These are phyloP conservation scores for Poecile atricapillus DNA, from an alignment of 2,113 vertebrate genomes.

Conservation along the genomic window DNA sequence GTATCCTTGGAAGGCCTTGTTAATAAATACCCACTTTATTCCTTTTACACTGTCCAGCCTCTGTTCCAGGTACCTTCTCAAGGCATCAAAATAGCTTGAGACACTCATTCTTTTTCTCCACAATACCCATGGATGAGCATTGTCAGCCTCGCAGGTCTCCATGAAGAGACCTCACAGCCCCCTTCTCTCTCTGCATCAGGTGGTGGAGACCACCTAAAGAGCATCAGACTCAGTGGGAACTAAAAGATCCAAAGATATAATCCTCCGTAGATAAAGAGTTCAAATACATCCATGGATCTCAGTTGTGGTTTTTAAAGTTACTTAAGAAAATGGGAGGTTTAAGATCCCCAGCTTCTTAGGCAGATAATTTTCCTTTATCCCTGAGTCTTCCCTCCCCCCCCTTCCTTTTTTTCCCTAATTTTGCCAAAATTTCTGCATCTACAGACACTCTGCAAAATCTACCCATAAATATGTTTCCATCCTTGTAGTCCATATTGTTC, in stretches of 20 bases:
- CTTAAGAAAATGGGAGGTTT: background rate
- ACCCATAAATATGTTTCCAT: background rate
- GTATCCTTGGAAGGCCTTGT: background rate
- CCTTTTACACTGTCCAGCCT: background rate
- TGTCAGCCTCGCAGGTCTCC: background rate
- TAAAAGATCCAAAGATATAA: background rate
- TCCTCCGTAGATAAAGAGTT: background rate
- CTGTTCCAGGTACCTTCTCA: background rate
- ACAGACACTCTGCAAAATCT: background rate
- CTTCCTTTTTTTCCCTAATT: rapidly evolving
- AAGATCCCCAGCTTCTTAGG: background rate
- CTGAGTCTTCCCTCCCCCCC: rapidly evolving
- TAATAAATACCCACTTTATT: background rate
- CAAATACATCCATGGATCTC: background rate
- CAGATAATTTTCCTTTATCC: background rate
- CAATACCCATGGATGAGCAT: background rate
- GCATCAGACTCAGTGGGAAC: background rate
- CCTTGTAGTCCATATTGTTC: background rate
- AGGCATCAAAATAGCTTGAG: background rate
- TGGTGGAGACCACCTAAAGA: background rate
- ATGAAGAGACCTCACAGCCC: background rate
- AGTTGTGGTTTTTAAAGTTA: background rate
- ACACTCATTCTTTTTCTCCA: background rate
- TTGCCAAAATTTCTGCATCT: background rate
- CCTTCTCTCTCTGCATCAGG: rapidly evolving